phyloP scores from a whole-genome alignment of 2,113 vertebrate genomes.

The Pungitius pungitius region DNA sequence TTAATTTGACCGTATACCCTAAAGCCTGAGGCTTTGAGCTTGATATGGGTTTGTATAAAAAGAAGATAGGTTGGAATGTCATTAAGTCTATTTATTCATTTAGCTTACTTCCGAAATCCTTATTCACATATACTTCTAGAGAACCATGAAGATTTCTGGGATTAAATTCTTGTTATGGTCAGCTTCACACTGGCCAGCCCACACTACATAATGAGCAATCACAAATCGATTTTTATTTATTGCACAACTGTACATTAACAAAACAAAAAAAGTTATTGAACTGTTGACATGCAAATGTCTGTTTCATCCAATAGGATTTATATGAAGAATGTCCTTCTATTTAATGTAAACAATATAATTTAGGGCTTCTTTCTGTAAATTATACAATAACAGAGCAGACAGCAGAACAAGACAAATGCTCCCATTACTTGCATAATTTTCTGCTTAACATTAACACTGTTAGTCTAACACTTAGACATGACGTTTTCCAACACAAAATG shows the following conservation, averaged over 20 bases:
- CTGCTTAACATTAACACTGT: constrained; percentile 41
- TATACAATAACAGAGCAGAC: constrained; percentile 2
- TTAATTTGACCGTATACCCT: constrained; percentile 23
- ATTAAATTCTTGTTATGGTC: neutral
- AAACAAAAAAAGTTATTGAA: neutral
- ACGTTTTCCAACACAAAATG: constrained; percentile 54
- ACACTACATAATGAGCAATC: neutral
- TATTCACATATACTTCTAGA: neutral
- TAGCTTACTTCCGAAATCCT: neutral
- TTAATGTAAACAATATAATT: neutral
- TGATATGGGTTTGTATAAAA: neutral
- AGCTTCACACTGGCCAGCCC: neutral
- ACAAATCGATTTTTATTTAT: neutral
- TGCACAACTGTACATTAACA: neutral
- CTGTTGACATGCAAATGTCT: neutral
- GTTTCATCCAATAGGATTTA: neutral
- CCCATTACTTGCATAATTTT: constrained; percentile 8
- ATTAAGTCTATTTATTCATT: neutral
- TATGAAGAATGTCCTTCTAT: neutral
- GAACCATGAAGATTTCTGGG: neutral
- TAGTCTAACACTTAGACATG: no score
- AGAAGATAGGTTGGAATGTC: neutral
- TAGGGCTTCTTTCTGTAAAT: constrained; percentile 2
- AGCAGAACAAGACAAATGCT: constrained; percentile 5
- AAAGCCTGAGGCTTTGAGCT: neutral